Conservation (phyloP, 2,797 vertebrate genomes). For the Melanogrammus aeglefinus region DNA sequence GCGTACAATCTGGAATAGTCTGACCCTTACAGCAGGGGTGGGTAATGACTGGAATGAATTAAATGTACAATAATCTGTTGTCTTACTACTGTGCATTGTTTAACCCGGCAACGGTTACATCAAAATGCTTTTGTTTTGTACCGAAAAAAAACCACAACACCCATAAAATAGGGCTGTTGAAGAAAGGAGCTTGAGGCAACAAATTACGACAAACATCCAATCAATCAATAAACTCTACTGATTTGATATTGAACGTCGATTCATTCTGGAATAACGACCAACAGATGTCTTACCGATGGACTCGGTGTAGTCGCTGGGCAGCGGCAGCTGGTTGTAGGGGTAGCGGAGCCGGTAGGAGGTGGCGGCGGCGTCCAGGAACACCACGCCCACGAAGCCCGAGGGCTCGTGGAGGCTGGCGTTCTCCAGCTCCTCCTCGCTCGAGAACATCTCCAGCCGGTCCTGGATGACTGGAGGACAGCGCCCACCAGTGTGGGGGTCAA, state of each 20-base stretch:
- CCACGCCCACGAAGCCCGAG: constrained; percentile 80
- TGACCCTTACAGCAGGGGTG: too few relatives aligned
- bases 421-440: constrained; percentile 84
- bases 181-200: neutral
- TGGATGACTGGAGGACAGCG: constrained; percentile 54
- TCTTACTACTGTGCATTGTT: neutral
- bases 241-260: neutral
- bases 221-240: neutral
- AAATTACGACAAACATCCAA: neutral
- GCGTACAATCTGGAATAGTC: too few relatives aligned
- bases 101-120: neutral
- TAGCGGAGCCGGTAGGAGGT: constrained; percentile 88
- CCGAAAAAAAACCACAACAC: neutral
- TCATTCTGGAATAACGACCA: too few relatives aligned
- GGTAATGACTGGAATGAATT: too few relatives aligned
- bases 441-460: constrained; percentile 72
- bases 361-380: constrained; percentile 77
- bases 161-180: neutral
- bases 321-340: constrained; percentile 72
- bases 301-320: constrained; percentile 75
- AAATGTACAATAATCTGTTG: too few relatives aligned
- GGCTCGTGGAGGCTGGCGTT: constrained; percentile 79
- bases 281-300: constrained; percentile 64
- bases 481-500: neutral
- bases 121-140: neutral